Conservation (phyloP, 1,140 invertebrate genomes). For the Onthophagus taurus region DNA sequence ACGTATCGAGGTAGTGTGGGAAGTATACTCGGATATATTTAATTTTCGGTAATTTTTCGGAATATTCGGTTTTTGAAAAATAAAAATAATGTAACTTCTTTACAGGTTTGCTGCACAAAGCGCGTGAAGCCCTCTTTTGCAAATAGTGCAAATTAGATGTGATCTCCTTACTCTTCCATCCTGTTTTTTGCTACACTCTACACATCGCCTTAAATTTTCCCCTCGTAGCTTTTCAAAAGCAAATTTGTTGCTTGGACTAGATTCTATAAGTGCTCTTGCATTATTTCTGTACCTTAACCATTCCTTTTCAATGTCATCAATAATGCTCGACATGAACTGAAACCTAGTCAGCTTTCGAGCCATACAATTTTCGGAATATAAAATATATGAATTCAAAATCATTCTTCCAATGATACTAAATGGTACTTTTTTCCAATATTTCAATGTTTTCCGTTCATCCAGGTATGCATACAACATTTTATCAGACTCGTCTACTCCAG, state of each 20-base stretch:
- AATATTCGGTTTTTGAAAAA: no score
- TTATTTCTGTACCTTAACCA: conserved; percentile 16
- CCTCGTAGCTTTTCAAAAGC: conserved; percentile 19
- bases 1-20: no score
- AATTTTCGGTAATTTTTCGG: no score
- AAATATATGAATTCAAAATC: conserved; percentile 24
- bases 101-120: no score
- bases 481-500: background rate
- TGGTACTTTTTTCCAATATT: conserved; percentile 27
- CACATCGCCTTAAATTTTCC: conserved; percentile 19
- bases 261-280: conserved; percentile 8
- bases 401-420: conserved; percentile 16
- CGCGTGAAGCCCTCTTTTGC: no score
- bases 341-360: conserved; percentile 18
- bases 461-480: conserved; percentile 1
- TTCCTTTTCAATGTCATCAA: conserved; percentile 17
- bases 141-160: no score
- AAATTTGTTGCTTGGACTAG: conserved; percentile 13
- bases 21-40: no score
- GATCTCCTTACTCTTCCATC: no score
- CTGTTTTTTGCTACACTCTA: conserved; percentile 20
- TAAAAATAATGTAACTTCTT: no score
- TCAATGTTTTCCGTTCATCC: conserved; percentile 24
- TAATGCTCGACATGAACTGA: conserved; percentile 23
- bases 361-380: conserved; percentile 18